A percentile compares a stretch with the other conserved stretches of the same genome.
These are phyloP conservation scores for Periophthalmus magnuspinnatus DNA, from an alignment of 2,797 vertebrate genomes.

Conservation along the genomic window DNA sequence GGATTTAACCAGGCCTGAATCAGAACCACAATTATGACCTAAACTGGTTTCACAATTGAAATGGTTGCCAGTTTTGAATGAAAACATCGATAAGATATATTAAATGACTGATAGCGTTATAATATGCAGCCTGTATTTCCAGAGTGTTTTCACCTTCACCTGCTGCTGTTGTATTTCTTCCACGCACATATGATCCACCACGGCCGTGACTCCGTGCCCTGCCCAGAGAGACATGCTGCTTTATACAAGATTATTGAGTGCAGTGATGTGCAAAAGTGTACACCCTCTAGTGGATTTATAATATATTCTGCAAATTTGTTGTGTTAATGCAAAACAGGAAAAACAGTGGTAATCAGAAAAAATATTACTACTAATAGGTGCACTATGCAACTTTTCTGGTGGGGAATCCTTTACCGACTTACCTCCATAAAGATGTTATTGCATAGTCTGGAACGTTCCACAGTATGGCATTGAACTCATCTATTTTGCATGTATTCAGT, in stretches of 20 bases:
- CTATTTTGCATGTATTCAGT: too few species aligned
- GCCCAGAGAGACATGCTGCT: constrained; percentile 49
- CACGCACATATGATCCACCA: constrained; percentile 54
- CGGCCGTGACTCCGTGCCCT: constrained; percentile 71
- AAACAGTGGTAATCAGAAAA: background rate
- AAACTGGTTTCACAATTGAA: background rate
- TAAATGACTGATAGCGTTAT: background rate
- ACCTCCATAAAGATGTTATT: too few species aligned
- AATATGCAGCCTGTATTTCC: constrained; percentile 1
- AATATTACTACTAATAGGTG: too few species aligned
- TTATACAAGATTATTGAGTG: constrained; percentile 5
- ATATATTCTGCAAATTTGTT: background rate
- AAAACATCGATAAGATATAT: background rate
- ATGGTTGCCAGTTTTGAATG: background rate
- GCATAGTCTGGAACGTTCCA: too few species aligned
- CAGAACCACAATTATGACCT: background rate
- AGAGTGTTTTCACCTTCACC: constrained; percentile 18
- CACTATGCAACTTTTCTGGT: too few species aligned
- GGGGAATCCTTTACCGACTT: too few species aligned
- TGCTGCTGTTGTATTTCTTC: constrained; percentile 48
- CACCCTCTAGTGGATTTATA: background rate
- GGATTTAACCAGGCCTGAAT: background rate
- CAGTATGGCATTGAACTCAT: too few species aligned
- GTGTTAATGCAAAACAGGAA: background rate
- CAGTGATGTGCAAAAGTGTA: background rate